These are phyloP conservation scores for Poecilus cupreus DNA, from an alignment of 2,888 invertebrate species.

Conservation along the genomic window DNA sequence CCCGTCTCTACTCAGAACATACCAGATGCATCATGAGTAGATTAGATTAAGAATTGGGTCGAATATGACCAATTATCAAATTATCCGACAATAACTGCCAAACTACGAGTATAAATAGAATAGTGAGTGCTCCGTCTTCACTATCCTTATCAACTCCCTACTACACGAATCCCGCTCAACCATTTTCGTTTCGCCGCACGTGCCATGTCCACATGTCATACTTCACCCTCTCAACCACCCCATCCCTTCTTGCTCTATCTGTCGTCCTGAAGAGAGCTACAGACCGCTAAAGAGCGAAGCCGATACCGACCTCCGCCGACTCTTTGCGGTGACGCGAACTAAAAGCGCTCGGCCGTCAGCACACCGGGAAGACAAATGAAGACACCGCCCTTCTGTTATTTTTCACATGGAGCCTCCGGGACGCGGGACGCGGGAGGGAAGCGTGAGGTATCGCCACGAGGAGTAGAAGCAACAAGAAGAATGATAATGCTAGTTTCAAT, in stretches of 20 bases:
- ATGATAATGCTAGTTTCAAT: conserved; percentile 38
- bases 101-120: too few relatives aligned
- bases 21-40: too few relatives aligned
- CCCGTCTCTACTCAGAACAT: too few relatives aligned
- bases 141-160: too few relatives aligned
- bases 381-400: conserved; percentile 37
- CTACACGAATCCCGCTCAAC: background rate
- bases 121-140: too few relatives aligned
- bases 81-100: too few relatives aligned
- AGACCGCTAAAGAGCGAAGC: background rate
- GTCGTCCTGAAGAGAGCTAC: background rate
- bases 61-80: too few relatives aligned
- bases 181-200: background rate
- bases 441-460: background rate
- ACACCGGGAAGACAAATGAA: conserved; percentile 20
- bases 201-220: background rate
- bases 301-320: too few relatives aligned
- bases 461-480: conserved; percentile 14
- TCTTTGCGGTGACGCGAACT: background rate
- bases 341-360: background rate
- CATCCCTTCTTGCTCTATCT: background rate
- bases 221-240: background rate
- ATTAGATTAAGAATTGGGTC: too few relatives aligned
- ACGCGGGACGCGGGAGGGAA: background rate
- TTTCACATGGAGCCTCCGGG: background rate